Conservation (phyloP, 2,888 invertebrate species). For the Cataglyphis albicans region DNA sequence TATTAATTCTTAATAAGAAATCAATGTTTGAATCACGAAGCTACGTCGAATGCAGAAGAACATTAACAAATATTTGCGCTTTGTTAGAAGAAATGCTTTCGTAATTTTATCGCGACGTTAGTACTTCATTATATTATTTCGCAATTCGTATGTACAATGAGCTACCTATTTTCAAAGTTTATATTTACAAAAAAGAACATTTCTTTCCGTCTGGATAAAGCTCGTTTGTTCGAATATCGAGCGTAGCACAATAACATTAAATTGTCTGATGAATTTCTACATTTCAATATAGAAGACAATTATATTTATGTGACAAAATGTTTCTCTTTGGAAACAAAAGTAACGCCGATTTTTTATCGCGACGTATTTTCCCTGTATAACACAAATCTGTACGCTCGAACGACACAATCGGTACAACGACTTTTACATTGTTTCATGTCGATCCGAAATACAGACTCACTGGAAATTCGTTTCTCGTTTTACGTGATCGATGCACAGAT, state of each 20-base stretch:
- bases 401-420: too few relatives aligned
- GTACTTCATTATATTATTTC: neutral
- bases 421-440: constrained; percentile 49
- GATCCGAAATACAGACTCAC: constrained; percentile 33
- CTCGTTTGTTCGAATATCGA: neutral
- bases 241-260: neutral
- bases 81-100: constrained; percentile 7
- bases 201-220: neutral
- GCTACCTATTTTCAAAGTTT: neutral
- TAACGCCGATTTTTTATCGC: neutral
- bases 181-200: neutral
- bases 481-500: constrained; percentile 39
- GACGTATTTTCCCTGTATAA: neutral
- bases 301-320: neutral
- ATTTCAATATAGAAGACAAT: neutral
- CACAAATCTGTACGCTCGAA: neutral
- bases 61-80: constrained; percentile 3
- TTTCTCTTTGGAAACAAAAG: neutral
- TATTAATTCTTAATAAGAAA: neutral
- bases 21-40: neutral
- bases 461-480: constrained; percentile 56
- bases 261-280: neutral
- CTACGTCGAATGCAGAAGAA: neutral
- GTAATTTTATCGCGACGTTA: neutral
- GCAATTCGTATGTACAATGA: neutral